These are phyloP conservation scores for Glyphotaelius pellucidus DNA, from an alignment of 2,888 invertebrate genomes.

Conservation along the genomic window DNA sequence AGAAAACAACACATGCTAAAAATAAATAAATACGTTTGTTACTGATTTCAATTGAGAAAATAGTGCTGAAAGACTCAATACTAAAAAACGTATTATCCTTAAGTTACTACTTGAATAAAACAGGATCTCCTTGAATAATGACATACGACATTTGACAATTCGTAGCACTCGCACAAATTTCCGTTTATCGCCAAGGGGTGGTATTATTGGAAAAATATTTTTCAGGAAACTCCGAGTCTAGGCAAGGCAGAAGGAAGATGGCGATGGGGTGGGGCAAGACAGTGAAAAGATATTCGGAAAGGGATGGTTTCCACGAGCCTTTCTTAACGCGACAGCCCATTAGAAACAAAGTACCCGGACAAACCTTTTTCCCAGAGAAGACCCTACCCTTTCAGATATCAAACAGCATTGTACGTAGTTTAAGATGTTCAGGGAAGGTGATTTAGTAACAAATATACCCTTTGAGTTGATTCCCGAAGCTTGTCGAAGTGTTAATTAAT, in stretches of 20 bases:
- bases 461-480: not conserved
- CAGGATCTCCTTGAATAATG: not conserved
- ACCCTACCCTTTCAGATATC: not conserved
- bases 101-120: slow-evolving; percentile 2
- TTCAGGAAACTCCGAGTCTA: not conserved
- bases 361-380: slow-evolving; percentile 12
- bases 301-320: not conserved
- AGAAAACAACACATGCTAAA: too few species aligned
- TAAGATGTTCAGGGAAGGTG: not conserved
- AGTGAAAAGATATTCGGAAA: slow-evolving; percentile 24
- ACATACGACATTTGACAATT: slow-evolving; percentile 9
- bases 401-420: not conserved
- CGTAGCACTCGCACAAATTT: not conserved
- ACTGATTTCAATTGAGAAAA: not conserved
- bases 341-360: slow-evolving; percentile 36
- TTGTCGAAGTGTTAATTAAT: not conserved
- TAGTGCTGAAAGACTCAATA: not conserved
- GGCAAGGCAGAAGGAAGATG: not conserved
- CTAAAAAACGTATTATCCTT: not conserved
- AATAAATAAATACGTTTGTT: not conserved
- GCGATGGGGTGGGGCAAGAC: not conserved
- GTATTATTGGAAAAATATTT: slow-evolving; percentile 32
- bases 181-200: not conserved
- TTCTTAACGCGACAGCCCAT: slow-evolving; percentile 32
- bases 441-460: not conserved